Base-by-base conservation (phyloP, 2,888 invertebrate genomes). In the Scaptomyza caliginosa region DNA sequence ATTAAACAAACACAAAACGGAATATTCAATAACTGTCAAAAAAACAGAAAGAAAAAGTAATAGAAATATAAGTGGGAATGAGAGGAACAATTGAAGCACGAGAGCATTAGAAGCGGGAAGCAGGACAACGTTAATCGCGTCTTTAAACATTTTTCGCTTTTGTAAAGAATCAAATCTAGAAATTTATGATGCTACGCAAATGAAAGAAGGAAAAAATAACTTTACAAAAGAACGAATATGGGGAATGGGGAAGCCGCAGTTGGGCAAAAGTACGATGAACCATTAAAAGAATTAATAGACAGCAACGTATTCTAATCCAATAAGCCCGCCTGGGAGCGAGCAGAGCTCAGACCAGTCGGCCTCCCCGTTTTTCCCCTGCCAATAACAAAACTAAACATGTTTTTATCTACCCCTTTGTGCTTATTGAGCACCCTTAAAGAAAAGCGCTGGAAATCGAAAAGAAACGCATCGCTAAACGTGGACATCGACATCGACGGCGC, bases 1-100 rank as follows among this genome's bases (percentile, higher is more conserved):
- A 84, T 84, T 85, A 84, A 84, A 77, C 86, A 84, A 86, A 86
- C 78, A 83, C 74, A 86, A 86, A 86, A 86, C 66, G 66, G 77
- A 80, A 83, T 83, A 74, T 79, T 85, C 83, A 86, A 86, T 86
- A 86, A 85, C 60, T 71, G 69, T 73, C 39, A 11, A 46, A 36
- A 19, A 38, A n/a, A n/a, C n/a, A n/a, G n/a, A n/a, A n/a, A n/a
- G n/a, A n/a, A n/a, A n/a, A n/a, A n/a, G n/a, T n/a, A n/a, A 55
- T 51, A 54, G 39, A 23, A 48, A 65, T 23, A 46, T 28, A 43
- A 16, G 26, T 17, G 23, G 6, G 21, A 60, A 40, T 7, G 54
- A 49, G 24, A 23, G 39, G 13, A n/a, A n/a, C 4, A 51, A 58
- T 23, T 30, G 46, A 51, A 48, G 38, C 8, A 17, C 32, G n/a